Evolutionary conservation across 2,797 vertebrate genomes (phyloP), one percentile per base, ranked within the genome.

Genomic region (Threskiornis aethiopicus): DNA sequence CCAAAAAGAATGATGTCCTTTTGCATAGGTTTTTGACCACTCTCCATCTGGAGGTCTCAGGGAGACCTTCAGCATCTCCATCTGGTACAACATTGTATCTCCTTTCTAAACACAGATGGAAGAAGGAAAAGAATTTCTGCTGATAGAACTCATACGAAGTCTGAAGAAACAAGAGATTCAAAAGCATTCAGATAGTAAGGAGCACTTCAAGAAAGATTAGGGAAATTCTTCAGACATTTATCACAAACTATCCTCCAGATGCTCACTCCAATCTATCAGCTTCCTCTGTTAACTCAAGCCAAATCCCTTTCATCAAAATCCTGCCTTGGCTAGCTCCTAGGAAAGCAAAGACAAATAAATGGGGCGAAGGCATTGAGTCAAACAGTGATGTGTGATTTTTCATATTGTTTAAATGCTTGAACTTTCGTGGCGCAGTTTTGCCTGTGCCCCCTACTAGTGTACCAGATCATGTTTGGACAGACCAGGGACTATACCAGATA

Each of bases 201-300:
- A 83, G 14, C 11, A 39, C 29, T 92, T 92, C 59, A 93, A 84
- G 90, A 88, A 89, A 80, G 64, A 94, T 89, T 83, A 75, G 7
- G 61, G 46, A 89, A 94, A 90, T 87, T 87, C 81, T 95, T 96
- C 88, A 90, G 67, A 51, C 52, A 51, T 82, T 91, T 81, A 73
- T 94, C 78, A 76, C 55, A 82, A 86, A 31, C 29, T 42, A 11
- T 73, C 28, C 29, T 90, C 75, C 86, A 93, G 84, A 90, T 87
- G 78, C 71, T 92, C 28, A 13, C 64, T 90, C 39, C 24, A 31
- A 42, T 51, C 42, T 90, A 90, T 17, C 59, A 90, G 35, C 19
- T 78, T 78, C 55, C 37, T 62, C 55, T 92, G 19, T 79, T 88
- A 91, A 69, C 64, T 69, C 26, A 54, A 91, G 85, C 55, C 83